These are phyloP conservation scores for Dreissena rostriformis DNA, from an alignment of 1,140 invertebrate genomes.

Conservation along the genomic window DNA sequence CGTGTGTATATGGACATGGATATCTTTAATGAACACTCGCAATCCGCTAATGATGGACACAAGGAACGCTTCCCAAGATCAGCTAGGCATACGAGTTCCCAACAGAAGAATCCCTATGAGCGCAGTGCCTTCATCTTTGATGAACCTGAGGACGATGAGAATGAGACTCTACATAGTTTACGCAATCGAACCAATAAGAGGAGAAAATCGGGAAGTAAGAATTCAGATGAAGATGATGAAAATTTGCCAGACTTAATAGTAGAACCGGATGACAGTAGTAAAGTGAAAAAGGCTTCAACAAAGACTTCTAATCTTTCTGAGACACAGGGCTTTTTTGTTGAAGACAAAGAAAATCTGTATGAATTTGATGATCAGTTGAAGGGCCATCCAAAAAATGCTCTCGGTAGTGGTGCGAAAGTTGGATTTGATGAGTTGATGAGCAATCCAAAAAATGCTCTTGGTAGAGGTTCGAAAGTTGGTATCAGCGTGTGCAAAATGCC, in stretches of 20 bases:
- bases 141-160: neutral
- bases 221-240: neutral
- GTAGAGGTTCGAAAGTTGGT: neutral
- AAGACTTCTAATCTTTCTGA: neutral
- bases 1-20: too few species aligned
- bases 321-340: neutral
- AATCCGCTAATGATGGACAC: neutral
- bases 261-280: conserved; percentile 15
- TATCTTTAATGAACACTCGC: too few species aligned
- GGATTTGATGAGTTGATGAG: neutral
- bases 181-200: neutral
- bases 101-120: neutral
- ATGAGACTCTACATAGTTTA: neutral
- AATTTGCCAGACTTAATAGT: conserved; percentile 30
- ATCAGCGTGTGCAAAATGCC: neutral
- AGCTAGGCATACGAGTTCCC: neutral
- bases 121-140: neutral
- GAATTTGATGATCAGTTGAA: neutral
- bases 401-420: neutral
- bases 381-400: neutral
- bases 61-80: neutral
- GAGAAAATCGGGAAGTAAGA: neutral
- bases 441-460: neutral
- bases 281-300: neutral
- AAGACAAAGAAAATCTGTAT: neutral